phyloP scores from a whole-genome alignment of 1,140 invertebrate species.

The Ceratoteleas bidentatus region DNA sequence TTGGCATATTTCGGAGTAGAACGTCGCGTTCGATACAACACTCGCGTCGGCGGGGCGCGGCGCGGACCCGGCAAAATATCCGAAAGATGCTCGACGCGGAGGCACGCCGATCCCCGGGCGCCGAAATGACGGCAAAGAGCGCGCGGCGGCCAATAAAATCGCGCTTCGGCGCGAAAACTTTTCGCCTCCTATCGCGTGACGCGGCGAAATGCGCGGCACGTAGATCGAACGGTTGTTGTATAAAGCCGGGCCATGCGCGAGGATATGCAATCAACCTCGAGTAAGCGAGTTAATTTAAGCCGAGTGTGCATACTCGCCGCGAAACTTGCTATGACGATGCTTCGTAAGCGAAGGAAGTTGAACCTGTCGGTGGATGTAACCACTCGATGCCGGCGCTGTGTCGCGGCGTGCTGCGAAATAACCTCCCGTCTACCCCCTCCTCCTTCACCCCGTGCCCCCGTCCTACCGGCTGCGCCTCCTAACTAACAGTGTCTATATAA shows the following conservation, averaged over 20 bases:
- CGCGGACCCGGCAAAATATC: conserved; percentile 52
- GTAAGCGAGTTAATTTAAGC: conserved; percentile 76
- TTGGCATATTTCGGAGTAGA: conserved; percentile 58
- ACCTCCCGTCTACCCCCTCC: conserved; percentile 44
- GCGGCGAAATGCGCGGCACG: conserved; percentile 25
- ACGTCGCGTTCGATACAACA: conserved; percentile 54
- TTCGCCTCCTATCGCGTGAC: background rate
- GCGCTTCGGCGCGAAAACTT: conserved; percentile 17
- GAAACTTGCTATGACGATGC: conserved; percentile 71
- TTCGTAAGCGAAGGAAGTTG: conserved; percentile 68
- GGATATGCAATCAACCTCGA: conserved; percentile 74
- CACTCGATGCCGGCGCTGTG: conserved; percentile 62
- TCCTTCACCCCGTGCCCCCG: conserved; percentile 30
- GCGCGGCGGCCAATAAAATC: conserved; percentile 29
- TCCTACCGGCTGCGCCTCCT: conserved; percentile 17
- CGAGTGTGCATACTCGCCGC: conserved; percentile 74
- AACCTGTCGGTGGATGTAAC: conserved; percentile 72
- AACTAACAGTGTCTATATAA: conserved; percentile 76
- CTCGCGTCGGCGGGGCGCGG: conserved; percentile 30
- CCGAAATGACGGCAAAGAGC: conserved; percentile 31
- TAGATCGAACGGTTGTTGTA: conserved; percentile 30
- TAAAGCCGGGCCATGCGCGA: conserved; percentile 35
- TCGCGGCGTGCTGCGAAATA: conserved; percentile 70
- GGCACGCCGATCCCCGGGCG: conserved; percentile 15
- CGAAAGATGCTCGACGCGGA: conserved; percentile 41